Evolutionary conservation across 2,113 vertebrate genomes (phyloP).

Genomic region (Okapia johnstoni): DNA sequence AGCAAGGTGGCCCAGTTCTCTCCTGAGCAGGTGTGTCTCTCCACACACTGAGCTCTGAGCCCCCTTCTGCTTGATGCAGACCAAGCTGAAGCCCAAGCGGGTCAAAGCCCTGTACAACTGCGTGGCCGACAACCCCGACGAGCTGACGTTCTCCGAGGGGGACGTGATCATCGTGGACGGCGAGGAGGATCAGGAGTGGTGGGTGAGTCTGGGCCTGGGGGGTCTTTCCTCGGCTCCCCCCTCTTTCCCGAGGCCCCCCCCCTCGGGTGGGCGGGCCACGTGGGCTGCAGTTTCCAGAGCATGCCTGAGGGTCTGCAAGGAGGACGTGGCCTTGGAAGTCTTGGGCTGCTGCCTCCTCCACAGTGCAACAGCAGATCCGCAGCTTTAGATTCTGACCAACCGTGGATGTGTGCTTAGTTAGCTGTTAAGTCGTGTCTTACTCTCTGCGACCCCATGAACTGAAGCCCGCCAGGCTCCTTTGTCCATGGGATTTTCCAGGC

Average conservation of each 20-base stretch:
- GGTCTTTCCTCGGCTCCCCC: rapidly evolving
- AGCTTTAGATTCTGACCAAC: not conserved
- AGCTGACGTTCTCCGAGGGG: slow-evolving; percentile 93
- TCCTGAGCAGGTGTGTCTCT: not conserved
- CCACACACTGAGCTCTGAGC: not conserved
- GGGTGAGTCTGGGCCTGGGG: slow-evolving; percentile 86
- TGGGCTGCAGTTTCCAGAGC: not conserved
- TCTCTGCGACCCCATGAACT: not conserved
- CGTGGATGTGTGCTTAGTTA: not conserved
- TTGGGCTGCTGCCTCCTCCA: rapidly evolving
- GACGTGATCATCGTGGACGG: slow-evolving; percentile 95
- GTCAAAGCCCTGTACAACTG: slow-evolving; percentile 97
- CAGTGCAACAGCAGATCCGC: rapidly evolving
- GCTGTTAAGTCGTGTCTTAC: not conserved
- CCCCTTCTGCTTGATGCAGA: slow-evolving; percentile 72
- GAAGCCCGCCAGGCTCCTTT: not conserved
- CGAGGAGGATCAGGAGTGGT: slow-evolving; percentile 97
- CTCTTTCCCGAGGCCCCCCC: not conserved
- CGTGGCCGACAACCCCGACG: slow-evolving; percentile 92
- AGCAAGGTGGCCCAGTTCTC: not conserved
- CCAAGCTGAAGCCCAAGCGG: slow-evolving; percentile 88
- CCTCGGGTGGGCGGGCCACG: rapidly evolving
- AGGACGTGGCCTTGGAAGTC: not conserved
- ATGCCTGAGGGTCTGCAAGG: rapidly evolving
- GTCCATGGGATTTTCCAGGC: not conserved